Evolutionary conservation across 2,888 invertebrate genomes (phyloP).

Genomic region (Drosophila subsilvestris): DNA sequence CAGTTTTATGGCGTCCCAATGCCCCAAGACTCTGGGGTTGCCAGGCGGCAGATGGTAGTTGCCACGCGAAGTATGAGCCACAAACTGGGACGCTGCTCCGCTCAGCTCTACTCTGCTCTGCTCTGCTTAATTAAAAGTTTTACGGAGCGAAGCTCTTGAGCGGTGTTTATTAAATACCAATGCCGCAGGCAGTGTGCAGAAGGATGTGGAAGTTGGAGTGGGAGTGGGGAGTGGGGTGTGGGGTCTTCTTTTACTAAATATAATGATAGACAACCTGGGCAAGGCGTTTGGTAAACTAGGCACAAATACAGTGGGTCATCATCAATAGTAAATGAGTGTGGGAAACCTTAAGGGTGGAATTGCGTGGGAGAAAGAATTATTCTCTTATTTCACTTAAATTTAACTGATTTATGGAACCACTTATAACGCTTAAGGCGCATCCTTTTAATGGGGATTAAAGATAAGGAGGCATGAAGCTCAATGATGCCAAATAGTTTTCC

Average conservation of each 20-base stretch:
- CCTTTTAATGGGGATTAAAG: background rate
- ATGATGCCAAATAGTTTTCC: background rate
- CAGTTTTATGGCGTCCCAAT: slow-evolving; percentile 58
- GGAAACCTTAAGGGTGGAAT: background rate
- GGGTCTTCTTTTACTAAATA: slow-evolving; percentile 27
- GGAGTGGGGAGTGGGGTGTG: slow-evolving; percentile 13
- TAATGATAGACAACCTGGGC: slow-evolving; percentile 58
- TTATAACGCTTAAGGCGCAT: background rate
- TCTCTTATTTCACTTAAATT: background rate
- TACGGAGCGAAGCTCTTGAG: slow-evolving; percentile 47
- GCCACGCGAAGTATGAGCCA: background rate
- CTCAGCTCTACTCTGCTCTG: slow-evolving; percentile 15
- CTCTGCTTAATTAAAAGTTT: slow-evolving; percentile 73
- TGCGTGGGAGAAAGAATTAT: background rate
- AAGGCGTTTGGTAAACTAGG: background rate
- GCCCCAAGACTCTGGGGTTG: slow-evolving; percentile 36
- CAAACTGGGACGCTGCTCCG: slow-evolving; percentile 20
- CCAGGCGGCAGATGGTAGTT: slow-evolving; percentile 16
- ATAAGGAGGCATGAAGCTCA: background rate
- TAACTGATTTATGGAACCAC: background rate
- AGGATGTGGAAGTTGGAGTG: background rate
- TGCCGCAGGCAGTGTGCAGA: slow-evolving; percentile 47
- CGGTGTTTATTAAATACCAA: slow-evolving; percentile 72
- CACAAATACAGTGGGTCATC: slow-evolving; percentile 20
- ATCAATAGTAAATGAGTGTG: background rate